Conservation (phyloP, 2,888 invertebrate genomes). For the Luperina nickerlii region DNA sequence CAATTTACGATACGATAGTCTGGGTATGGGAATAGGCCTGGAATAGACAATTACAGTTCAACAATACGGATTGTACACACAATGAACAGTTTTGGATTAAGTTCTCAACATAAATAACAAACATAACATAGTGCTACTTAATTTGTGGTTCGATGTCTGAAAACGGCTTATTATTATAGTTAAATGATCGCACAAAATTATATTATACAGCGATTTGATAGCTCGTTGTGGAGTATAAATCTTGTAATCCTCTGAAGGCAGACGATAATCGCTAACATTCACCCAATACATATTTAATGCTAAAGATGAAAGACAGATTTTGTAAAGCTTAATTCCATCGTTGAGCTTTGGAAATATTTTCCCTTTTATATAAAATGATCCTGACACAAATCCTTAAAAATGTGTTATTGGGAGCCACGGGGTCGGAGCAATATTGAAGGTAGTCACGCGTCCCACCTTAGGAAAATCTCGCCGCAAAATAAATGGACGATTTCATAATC, state of each 20-base stretch:
- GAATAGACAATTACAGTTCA: constrained; percentile 50
- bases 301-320: constrained; percentile 73
- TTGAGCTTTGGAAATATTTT: constrained; percentile 77
- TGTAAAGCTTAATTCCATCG: constrained; percentile 74
- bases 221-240: constrained; percentile 14
- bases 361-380: constrained; percentile 77
- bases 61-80: constrained; percentile 50
- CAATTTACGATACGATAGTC: constrained; percentile 57
- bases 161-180: constrained; percentile 32
- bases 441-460: constrained; percentile 67
- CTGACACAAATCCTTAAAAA: constrained; percentile 81
- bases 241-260: constrained; percentile 34
- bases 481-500: constrained; percentile 69
- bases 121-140: constrained; percentile 41
- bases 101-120: constrained; percentile 48
- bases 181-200: constrained; percentile 29
- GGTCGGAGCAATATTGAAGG: constrained; percentile 71
- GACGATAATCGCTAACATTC: constrained; percentile 53
- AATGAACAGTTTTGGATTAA: constrained; percentile 53
- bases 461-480: constrained; percentile 65
- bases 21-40: constrained; percentile 49
- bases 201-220: constrained; percentile 27
- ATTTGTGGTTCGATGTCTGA: constrained; percentile 43
- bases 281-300: constrained; percentile 70
- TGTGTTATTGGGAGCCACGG: constrained; percentile 77